phyloP scores from a whole-genome alignment of 2,888 invertebrate genomes.

The Tipula unca region DNA sequence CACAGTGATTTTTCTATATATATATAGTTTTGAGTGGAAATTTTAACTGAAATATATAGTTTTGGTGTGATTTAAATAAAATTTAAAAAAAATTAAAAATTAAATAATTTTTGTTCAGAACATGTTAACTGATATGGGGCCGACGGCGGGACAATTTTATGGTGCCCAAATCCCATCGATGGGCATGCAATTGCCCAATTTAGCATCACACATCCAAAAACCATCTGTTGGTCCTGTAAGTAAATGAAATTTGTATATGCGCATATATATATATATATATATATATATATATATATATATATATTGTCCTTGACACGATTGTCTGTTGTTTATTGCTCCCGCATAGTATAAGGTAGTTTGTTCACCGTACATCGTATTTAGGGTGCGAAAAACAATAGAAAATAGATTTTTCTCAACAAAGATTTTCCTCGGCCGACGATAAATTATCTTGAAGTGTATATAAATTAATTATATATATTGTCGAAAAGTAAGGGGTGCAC shows the following conservation, averaged over 20 bases:
- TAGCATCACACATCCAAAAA: conserved; percentile 41
- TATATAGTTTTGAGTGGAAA: background rate
- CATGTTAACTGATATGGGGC: conserved; percentile 54
- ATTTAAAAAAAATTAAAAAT: background rate
- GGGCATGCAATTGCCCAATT: conserved; percentile 49
- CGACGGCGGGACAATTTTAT: conserved; percentile 51
- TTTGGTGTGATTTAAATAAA: background rate
- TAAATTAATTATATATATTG: background rate
- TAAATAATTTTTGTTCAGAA: conserved; percentile 23
- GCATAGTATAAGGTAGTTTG: background rate
- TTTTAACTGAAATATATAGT: background rate
- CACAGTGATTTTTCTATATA: background rate
- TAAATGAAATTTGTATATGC: conserved; percentile 19
- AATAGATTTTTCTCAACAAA: background rate
- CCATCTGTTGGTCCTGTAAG: conserved; percentile 44
- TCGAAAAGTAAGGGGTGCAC: background rate
- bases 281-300: too few species aligned
- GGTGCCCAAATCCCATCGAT: conserved; percentile 52
- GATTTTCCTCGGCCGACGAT: background rate
- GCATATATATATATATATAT: too few species aligned
- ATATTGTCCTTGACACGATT: background rate
- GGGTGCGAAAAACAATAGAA: background rate
- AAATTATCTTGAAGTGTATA: background rate
- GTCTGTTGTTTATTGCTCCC: background rate
- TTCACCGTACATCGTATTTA: background rate